These are phyloP conservation scores for Galleria mellonella DNA, from an alignment of 1,140 invertebrate genomes.

Conservation along the genomic window DNA sequence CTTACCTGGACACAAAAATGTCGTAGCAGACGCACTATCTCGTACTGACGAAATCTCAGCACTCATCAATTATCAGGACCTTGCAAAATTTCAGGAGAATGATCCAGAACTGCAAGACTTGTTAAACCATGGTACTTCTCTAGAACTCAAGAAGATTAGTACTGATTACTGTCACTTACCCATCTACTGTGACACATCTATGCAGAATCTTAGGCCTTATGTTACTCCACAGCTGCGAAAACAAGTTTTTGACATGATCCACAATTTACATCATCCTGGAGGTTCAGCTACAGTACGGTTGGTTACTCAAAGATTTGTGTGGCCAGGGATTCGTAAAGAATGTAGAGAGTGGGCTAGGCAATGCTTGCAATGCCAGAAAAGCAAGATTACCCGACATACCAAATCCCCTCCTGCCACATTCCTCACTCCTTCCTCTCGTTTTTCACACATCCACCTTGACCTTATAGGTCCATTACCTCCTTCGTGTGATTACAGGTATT, in stretches of 20 bases:
- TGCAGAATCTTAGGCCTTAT: constrained; percentile 16
- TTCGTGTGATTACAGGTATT: background rate
- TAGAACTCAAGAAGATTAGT: background rate
- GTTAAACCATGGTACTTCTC: background rate
- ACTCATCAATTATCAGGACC: background rate
- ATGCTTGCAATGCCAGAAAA: background rate
- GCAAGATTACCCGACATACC: background rate
- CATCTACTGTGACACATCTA: background rate
- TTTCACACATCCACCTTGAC: background rate
- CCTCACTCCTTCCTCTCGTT: background rate
- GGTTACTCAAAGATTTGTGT: background rate
- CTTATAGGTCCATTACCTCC: background rate
- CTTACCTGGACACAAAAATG: background rate
- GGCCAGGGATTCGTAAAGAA: background rate
- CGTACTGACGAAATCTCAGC: background rate
- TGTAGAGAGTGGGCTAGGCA: background rate
- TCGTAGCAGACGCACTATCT: background rate
- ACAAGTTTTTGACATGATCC: background rate
- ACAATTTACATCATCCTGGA: background rate
- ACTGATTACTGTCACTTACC: background rate
- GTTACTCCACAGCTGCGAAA: constrained; percentile 11
- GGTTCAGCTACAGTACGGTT: background rate
- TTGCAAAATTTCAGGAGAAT: background rate
- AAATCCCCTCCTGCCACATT: background rate
- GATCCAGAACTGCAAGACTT: background rate